phyloP scores from a whole-genome alignment of 2,113 vertebrate genomes.

The Heptranchias perlo region DNA sequence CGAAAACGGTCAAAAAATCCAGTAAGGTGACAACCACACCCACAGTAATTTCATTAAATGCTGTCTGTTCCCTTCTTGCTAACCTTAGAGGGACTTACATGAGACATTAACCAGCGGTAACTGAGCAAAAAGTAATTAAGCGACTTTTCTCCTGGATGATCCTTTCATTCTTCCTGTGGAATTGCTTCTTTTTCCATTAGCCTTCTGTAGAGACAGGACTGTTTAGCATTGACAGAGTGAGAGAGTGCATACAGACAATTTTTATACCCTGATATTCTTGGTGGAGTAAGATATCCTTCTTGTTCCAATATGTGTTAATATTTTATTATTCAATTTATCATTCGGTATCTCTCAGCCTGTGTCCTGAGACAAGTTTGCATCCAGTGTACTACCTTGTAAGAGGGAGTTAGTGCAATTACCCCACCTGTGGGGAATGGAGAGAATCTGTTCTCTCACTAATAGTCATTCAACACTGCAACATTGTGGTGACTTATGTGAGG shows the following conservation, averaged over 20 bases:
- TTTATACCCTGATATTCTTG: neutral
- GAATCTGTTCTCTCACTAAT: neutral
- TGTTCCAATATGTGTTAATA: constrained; percentile 14
- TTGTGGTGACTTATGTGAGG: neutral
- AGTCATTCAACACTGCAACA: too few species aligned
- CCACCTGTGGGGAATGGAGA: neutral
- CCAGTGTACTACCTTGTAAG: neutral
- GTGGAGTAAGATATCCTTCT: neutral
- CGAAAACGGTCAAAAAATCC: neutral
- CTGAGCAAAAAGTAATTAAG: neutral
- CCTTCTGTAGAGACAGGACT: neutral
- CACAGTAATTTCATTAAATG: neutral
- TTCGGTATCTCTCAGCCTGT: constrained; percentile 17
- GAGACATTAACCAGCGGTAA: neutral
- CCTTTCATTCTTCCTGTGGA: neutral
- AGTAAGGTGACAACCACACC: neutral
- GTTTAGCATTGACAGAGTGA: neutral
- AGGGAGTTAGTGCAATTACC: neutral
- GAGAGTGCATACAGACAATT: neutral
- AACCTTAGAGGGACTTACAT: neutral
- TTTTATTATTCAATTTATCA: neutral
- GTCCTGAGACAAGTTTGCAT: neutral
- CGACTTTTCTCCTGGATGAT: neutral
- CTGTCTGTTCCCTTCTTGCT: too few species aligned
- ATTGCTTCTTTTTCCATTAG: neutral